Evolutionary conservation across 2,797 vertebrate species (phyloP).

Genomic region (Melanotaenia pygmaea): DNA sequence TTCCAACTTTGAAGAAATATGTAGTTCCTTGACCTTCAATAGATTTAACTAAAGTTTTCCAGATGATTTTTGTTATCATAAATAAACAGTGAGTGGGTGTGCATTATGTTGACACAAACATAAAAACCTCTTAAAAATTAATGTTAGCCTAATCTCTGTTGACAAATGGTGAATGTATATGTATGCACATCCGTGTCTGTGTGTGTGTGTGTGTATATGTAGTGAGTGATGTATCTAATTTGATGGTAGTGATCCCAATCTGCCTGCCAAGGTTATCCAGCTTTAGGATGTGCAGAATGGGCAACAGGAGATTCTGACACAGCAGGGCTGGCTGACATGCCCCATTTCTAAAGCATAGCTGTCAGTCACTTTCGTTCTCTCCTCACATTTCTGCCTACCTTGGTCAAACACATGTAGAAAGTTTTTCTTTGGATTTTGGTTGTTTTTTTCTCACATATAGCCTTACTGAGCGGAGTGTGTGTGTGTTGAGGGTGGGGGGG

Average conservation of each 20-base stretch:
- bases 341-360: conserved; percentile 72
- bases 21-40: conserved; percentile 3
- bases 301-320: conserved; percentile 78
- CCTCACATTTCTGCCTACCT: conserved; percentile 33
- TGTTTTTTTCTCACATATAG: background rate
- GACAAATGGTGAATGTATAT: conserved; percentile 5
- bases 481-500: conserved; percentile 25
- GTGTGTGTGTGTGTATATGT: conserved; percentile 25
- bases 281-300: conserved; percentile 65
- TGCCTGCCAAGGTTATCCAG: conserved; percentile 81
- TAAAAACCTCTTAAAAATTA: conserved; percentile 40
- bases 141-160: conserved; percentile 36
- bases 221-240: conserved; percentile 75
- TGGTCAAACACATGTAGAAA: conserved; percentile 16
- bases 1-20: conserved; percentile 8
- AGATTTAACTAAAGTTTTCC: conserved; percentile 25
- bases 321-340: conserved; percentile 69
- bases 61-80: conserved; percentile 19
- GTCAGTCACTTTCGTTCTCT: conserved; percentile 54
- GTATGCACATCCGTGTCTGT: conserved; percentile 32
- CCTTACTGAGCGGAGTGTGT: background rate
- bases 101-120: conserved; percentile 33
- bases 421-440: background rate
- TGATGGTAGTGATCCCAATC: conserved; percentile 83
- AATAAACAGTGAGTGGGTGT: conserved; percentile 6